A percentile compares a stretch with the other conserved stretches of the same genome.
Evolutionary conservation across 2,113 vertebrate genomes (phyloP).

Genomic region (Choloepus hoffmanni): DNA sequence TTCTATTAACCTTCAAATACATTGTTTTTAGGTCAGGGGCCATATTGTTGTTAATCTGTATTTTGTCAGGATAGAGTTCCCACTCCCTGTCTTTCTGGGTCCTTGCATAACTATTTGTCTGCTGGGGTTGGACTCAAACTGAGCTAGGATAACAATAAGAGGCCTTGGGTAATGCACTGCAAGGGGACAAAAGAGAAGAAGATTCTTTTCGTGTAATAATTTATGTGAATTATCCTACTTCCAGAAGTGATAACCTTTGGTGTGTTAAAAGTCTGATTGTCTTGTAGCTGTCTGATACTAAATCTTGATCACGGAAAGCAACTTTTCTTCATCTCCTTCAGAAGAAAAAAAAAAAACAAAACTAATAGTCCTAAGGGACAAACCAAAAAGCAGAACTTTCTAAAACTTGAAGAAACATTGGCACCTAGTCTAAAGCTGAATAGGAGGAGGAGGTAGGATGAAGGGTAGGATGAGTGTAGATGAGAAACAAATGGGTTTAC

Average conservation of each 20-base stretch:
- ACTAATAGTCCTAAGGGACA: neutral
- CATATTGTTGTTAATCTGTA: neutral
- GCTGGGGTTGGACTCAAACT: neutral
- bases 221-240: neutral
- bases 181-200: neutral
- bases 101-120: neutral
- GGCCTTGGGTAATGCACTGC: neutral
- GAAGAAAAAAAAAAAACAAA: neutral
- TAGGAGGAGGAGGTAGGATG: neutral
- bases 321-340: neutral
- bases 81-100: neutral
- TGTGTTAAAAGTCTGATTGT: conserved; percentile 23
- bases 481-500: neutral
- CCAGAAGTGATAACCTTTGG: neutral
- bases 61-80: neutral
- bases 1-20: neutral
- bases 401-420: conserved; percentile 2
- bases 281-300: neutral
- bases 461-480: neutral
- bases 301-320: neutral
- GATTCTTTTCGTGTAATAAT: neutral
- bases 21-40: neutral
- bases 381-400: neutral
- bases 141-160: neutral
- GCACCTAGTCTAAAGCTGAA: neutral